Percentiles rank a stretch among this genome's conserved stretches.
phyloP scores from a whole-genome alignment of 1,140 invertebrate genomes.

The Catajapyx aquilonaris region DNA sequence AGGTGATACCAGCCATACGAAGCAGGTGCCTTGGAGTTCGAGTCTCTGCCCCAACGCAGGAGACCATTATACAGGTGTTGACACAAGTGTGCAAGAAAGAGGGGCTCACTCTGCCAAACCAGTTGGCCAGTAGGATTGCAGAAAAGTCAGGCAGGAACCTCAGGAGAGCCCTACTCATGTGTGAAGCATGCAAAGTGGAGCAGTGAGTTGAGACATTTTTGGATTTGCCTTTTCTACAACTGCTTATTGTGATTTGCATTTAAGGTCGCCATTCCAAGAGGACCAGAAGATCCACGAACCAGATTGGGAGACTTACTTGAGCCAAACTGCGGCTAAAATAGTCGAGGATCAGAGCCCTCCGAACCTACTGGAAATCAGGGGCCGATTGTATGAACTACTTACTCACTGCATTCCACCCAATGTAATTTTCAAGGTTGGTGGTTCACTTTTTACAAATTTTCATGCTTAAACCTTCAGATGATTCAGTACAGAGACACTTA shows the following conservation, averaged over 20 bases:
- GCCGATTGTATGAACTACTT: slow-evolving; percentile 78
- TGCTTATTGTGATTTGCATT: slow-evolving; percentile 11
- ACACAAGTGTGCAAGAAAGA: slow-evolving; percentile 62
- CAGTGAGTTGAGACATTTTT: slow-evolving; percentile 31
- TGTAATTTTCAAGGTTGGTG: slow-evolving; percentile 61
- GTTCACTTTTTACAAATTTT: too few relatives aligned
- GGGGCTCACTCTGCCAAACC: slow-evolving; percentile 48
- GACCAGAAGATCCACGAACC: slow-evolving; percentile 67
- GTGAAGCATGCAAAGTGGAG: slow-evolving; percentile 83
- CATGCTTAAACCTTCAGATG: too few relatives aligned
- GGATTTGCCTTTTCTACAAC: slow-evolving; percentile 1
- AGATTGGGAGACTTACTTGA: slow-evolving; percentile 83
- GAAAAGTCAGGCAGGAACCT: slow-evolving; percentile 71
- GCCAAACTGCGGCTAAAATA: slow-evolving; percentile 71
- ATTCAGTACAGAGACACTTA: too few relatives aligned
- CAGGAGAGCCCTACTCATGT: slow-evolving; percentile 77
- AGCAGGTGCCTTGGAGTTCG: slow-evolving; percentile 83
- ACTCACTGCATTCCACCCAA: slow-evolving; percentile 85
- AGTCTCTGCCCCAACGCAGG: slow-evolving; percentile 61
- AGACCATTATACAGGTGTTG: slow-evolving; percentile 46
- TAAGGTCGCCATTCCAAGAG: slow-evolving; percentile 53
- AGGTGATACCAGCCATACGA: slow-evolving; percentile 84
- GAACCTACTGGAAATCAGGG: slow-evolving; percentile 62
- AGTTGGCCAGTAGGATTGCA: slow-evolving; percentile 58
- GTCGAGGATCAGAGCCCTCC: slow-evolving; percentile 69